Conservation (phyloP, 2,113 vertebrate genomes). For the Catharus minimus region DNA sequence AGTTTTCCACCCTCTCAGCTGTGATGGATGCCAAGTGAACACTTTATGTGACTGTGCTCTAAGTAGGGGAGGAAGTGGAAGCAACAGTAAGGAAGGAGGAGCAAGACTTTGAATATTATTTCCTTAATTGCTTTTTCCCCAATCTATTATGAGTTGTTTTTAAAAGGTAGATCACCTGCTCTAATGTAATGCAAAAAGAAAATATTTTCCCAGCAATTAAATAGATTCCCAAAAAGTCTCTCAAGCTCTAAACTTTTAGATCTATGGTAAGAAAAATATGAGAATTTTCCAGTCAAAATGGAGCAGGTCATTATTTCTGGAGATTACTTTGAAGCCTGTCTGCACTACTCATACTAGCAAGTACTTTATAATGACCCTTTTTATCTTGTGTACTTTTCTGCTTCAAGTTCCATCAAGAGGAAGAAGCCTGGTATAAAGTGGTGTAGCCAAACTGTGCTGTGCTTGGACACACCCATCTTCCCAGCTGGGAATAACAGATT, state of each 20-base stretch:
- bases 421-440: background rate
- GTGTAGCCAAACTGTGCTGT: background rate
- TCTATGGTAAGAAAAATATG: background rate
- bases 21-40: slow-evolving; percentile 19
- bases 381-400: background rate
- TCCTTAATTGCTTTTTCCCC: background rate
- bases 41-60: background rate
- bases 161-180: background rate
- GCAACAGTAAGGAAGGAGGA: background rate
- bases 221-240: background rate
- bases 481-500: background rate
- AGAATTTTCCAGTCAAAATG: background rate
- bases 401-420: background rate
- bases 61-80: slow-evolving; percentile 15
- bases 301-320: background rate
- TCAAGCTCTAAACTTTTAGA: background rate
- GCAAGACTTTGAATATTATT: background rate
- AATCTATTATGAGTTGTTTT: background rate
- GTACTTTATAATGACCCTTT: background rate
- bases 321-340: background rate
- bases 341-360: background rate
- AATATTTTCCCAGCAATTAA: background rate
- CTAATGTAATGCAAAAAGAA: background rate
- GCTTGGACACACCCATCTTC: background rate
- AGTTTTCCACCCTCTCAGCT: slow-evolving; percentile 31